phyloP scores from a whole-genome alignment of 2,113 vertebrate genomes.

The Piprites chloris region DNA sequence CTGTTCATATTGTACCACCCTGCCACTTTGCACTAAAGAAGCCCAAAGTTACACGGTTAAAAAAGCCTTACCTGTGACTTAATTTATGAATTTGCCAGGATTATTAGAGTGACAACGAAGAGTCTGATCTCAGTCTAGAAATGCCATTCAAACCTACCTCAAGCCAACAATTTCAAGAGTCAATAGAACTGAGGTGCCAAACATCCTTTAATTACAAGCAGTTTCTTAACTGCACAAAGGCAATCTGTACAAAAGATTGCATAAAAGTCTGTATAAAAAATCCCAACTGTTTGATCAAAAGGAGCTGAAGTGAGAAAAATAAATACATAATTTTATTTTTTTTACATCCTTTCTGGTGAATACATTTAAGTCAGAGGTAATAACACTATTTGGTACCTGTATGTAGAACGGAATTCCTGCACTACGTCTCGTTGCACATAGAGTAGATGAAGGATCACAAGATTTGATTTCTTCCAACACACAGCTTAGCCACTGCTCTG shows the following conservation, averaged over 20 bases:
- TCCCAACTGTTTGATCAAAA: background rate
- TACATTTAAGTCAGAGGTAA: background rate
- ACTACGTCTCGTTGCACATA: constrained; percentile 93
- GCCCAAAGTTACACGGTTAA: background rate
- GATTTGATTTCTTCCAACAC: constrained; percentile 90
- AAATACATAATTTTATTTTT: background rate
- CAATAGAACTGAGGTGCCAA: background rate
- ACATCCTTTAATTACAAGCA: background rate
- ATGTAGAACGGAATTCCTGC: constrained; percentile 97
- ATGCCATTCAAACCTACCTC: background rate
- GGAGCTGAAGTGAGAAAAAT: background rate
- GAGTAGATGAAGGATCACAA: constrained; percentile 88
- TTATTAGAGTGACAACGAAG: background rate
- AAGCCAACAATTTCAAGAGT: background rate
- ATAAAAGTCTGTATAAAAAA: background rate
- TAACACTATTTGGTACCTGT: constrained; percentile 76
- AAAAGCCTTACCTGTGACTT: background rate
- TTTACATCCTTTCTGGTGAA: background rate
- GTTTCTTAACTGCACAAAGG: background rate
- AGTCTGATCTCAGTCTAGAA: background rate
- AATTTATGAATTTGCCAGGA: background rate
- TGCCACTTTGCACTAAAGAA: background rate
- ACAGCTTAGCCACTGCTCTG: constrained; percentile 83
- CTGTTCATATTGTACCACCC: background rate
- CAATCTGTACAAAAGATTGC: background rate